Base-by-base conservation (phyloP, 2,888 invertebrate species). In the Drosophila ustulata region DNA sequence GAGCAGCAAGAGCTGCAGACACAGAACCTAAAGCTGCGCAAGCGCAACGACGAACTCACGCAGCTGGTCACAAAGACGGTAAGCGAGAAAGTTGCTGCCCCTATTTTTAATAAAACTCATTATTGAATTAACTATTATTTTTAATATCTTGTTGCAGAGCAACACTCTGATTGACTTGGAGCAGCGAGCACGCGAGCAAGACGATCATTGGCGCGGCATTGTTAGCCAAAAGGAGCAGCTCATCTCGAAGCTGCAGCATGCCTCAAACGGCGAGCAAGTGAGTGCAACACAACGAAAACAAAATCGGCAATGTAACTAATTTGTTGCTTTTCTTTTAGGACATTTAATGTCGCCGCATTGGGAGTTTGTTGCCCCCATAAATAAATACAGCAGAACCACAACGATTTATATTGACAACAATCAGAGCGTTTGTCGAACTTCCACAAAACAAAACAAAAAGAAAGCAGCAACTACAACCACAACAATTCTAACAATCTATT, bases 11-110 rank as follows among this genome's bases (percentile, higher is more conserved):
- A 94, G 69, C 88, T 92, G 55, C 95, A 95, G 39, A 91, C 93
- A 78, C 94, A 95, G 89, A 95, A 95, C 90, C 93, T 94, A 81
- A 94, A 94, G 78, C 92, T 96, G 78, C 95, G 95, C 86, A 93
- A 93, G 46, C 93, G 94, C 89, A 94, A 95, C 53, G 94, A 94
- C 73, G 94, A 96, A 91, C 96, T 96, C 90, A 95, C 96, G 92
- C 94, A 93, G 88, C 94, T 96, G 79, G 96, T 97, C 74, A 94
- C 95, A 78, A 96, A 96, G 89, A 96, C 96, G 79, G 96, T 96
- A 91, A 93, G 95, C 30, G 4, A 37, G 0, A 6, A 5, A 32
- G 1, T 13, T 30, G 30, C 30, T 28, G 3, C 9, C 32, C 9
- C 32, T 8, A 13, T 11, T 13, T 0, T 3, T 32, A 0, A 28